A percentile compares a stretch with the other conserved stretches of the same genome.
These are phyloP conservation scores for Lacerta agilis DNA, from an alignment of 2,797 vertebrate species.

Conservation along the genomic window DNA sequence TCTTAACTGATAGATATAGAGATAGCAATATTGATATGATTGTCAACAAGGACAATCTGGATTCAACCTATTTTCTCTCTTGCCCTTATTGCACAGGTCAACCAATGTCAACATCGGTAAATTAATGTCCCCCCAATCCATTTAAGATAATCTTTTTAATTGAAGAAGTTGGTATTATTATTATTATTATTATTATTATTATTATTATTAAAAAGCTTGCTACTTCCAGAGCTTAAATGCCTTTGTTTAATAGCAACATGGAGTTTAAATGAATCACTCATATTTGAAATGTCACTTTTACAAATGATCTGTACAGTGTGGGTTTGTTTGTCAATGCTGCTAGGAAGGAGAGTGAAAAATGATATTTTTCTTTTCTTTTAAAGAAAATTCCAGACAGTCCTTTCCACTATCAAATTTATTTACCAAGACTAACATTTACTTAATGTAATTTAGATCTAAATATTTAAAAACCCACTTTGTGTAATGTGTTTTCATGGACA, in stretches of 20 bases:
- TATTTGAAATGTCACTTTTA: conserved; percentile 49
- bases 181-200: conserved; percentile 5
- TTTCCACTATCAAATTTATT: conserved; percentile 74
- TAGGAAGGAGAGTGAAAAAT: conserved; percentile 50
- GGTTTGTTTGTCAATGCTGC: conserved; percentile 56
- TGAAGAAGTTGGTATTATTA: neutral
- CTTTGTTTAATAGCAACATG: conserved; percentile 38
- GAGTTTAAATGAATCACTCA: conserved; percentile 53
- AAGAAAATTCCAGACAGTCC: conserved; percentile 66
- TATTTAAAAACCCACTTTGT: conserved; percentile 84
- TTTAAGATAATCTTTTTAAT: conserved; percentile 13
- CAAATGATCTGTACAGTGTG: conserved; percentile 55
- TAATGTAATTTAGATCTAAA: conserved; percentile 82
- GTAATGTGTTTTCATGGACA: conserved; percentile 82
- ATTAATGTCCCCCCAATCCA: neutral
- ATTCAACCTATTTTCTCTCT: neutral
- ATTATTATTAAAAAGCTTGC: neutral
- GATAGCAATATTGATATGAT: no score
- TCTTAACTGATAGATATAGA: no score
- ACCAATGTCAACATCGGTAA: neutral
- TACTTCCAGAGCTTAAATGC: conserved; percentile 5
- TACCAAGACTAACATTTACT: conserved; percentile 78
- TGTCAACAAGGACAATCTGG: neutral
- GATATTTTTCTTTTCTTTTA: conserved; percentile 54
- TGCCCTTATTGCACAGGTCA: neutral